These are phyloP conservation scores for Chiroxiphia lanceolata DNA, from an alignment of 2,797 vertebrate genomes.

Conservation along the genomic window DNA sequence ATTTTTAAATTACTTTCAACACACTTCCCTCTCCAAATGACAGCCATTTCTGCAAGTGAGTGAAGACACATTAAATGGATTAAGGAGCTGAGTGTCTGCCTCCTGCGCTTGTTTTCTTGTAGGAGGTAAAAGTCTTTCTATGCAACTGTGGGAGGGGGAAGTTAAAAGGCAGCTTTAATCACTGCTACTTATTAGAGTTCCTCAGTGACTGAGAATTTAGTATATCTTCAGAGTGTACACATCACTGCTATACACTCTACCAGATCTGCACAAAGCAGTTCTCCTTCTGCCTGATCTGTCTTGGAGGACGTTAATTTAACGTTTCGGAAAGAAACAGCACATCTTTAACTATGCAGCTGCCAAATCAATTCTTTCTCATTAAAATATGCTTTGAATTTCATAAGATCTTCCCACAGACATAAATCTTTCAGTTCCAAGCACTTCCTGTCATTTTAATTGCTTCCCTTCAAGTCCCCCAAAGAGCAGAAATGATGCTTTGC, in stretches of 20 bases:
- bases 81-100: not conserved
- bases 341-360: not conserved
- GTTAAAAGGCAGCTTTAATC: not conserved
- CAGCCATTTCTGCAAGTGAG: not conserved
- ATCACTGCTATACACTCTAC: not conserved
- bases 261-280: not conserved
- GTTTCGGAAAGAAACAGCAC: not conserved
- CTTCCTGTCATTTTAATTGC: constrained; percentile 38
- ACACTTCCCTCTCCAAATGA: not conserved
- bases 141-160: not conserved
- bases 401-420: constrained; percentile 3
- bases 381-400: not conserved
- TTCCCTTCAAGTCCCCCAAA: not conserved
- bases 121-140: not conserved
- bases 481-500: not conserved
- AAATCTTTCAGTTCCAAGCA: constrained; percentile 12
- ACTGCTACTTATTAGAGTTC: not conserved
- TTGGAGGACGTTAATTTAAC: not conserved
- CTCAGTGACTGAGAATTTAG: not conserved
- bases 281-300: not conserved
- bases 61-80: not conserved
- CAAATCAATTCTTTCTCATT: constrained; percentile 1
- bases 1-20: not conserved
- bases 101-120: not conserved
- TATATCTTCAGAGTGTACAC: not conserved